Percentiles rank a stretch among this genome's conserved stretches.
phyloP scores from a whole-genome alignment of 1,140 invertebrate genomes.

The Magallana angulata region DNA sequence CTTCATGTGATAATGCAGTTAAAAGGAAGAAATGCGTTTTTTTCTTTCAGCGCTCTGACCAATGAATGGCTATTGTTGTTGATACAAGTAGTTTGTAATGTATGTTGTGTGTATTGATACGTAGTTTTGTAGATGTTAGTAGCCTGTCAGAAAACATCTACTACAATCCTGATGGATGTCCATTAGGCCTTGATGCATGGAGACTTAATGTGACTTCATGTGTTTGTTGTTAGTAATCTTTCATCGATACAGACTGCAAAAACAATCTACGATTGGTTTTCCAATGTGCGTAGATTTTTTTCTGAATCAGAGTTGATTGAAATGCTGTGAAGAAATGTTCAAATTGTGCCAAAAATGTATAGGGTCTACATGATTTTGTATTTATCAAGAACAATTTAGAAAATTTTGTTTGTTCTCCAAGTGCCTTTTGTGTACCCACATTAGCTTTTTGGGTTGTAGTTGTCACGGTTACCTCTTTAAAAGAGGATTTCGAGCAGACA shows the following conservation, averaged over 20 bases:
- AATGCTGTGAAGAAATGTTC: constrained; percentile 19
- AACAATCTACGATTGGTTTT: constrained; percentile 15
- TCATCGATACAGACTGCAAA: constrained; percentile 19
- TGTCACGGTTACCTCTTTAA: neutral
- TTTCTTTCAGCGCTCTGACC: neutral
- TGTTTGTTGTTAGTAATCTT: constrained; percentile 20
- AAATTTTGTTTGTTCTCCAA: no score
- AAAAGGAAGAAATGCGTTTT: neutral
- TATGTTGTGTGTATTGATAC: neutral
- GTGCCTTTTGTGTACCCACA: neutral
- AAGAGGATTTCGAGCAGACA: neutral
- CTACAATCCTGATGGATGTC: constrained; percentile 8
- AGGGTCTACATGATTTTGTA: no score
- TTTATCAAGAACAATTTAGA: no score
- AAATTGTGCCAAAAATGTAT: neutral
- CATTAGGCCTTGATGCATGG: constrained; percentile 1
- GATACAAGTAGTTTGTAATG: neutral
- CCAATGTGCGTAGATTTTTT: neutral
- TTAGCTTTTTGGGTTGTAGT: neutral
- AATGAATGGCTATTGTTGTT: neutral
- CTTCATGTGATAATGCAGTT: no score
- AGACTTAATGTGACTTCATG: constrained; percentile 6
- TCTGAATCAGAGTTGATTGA: neutral
- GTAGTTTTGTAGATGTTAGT: neutral
- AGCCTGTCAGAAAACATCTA: neutral